Evolutionary conservation across 2,888 invertebrate genomes (phyloP), one percentile per base, ranked within the genome.

Genomic region (Choristoneura rosaceana): DNA sequence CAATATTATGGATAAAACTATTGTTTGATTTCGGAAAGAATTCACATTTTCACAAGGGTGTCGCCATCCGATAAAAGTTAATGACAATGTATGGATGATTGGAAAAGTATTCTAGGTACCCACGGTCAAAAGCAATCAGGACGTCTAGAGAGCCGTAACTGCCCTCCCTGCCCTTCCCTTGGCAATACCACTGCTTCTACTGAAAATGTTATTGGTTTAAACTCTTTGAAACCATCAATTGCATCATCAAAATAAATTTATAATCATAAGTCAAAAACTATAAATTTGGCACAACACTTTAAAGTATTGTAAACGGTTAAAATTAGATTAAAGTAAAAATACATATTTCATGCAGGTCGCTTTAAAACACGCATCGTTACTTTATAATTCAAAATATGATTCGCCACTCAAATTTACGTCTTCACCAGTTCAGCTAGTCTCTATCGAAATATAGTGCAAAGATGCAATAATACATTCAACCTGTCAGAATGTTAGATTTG

Each of bases 401-500:
- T 38, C 5, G 15, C 43, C 14, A 43, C 43, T 61, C 10, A 4
- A 61, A 25, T 43, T 12, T 5, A 41, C 4, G 5, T 61, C 61
- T 61, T 61, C 43, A 14, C 10, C 12, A 8, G 0, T 4, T 41
- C 43, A 41, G 5, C 17, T 43, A 41, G 61, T 15, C 10, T n/a
- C 0, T 17, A 41, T 38, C 7, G 9, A 15, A 12, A 14, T 12
- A 15, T 0, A 7, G 14, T 7, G 10, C 17, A 7, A 47, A 47
- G 10, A 34, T n/a, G 47, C 47, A 33, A 15, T 45, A 34, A 9
- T 12, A 3, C 12, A 9, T 3, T 14, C 47, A 58, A 62, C 55
- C 61, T 33, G 62, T 62, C 62, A 58, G 71, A 59, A 67, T 71
- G 62, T 55, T 67, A 55, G 58, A 67, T 55, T 45, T 38, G 15